phyloP scores from a whole-genome alignment of 2,888 invertebrate species.

The Zygogramma bicolorata region DNA sequence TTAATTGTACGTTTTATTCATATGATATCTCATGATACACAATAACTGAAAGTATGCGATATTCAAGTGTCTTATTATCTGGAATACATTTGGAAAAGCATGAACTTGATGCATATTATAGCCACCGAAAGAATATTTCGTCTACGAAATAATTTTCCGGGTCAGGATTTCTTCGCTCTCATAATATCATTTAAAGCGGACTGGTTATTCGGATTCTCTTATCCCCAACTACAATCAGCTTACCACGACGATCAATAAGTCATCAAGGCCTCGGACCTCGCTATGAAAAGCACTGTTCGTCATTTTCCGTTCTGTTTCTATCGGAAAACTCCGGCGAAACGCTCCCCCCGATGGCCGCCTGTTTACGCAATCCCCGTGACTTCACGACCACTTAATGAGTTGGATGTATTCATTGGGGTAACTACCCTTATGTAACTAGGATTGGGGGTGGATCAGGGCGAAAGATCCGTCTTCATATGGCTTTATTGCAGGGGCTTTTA shows the following conservation, averaged over 20 bases:
- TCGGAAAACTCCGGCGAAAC: slow-evolving; percentile 27
- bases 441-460: slow-evolving; percentile 57
- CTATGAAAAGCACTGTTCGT: slow-evolving; percentile 22
- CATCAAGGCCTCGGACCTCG: slow-evolving; percentile 2
- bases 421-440: slow-evolving; percentile 59
- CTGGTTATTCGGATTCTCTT: not conserved
- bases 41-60: no score
- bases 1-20: no score
- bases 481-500: slow-evolving; percentile 64
- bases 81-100: no score
- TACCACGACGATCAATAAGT: slow-evolving; percentile 7
- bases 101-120: no score
- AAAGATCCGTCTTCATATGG: slow-evolving; percentile 64
- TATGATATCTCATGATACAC: no score
- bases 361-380: slow-evolving; percentile 55
- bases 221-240: slow-evolving; percentile 1
- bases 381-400: slow-evolving; percentile 64
- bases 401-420: slow-evolving; percentile 65
- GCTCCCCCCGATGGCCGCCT: not conserved
- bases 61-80: no score
- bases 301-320: not conserved
- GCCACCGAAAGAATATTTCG: no score
- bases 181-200: not conserved
- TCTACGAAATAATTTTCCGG: no score
- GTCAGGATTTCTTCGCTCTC: not conserved